A percentile compares a stretch with the other conserved stretches of the same genome.
Conservation (phyloP, 1,140 invertebrate species). For the Zeugodacus cucurbitae region DNA sequence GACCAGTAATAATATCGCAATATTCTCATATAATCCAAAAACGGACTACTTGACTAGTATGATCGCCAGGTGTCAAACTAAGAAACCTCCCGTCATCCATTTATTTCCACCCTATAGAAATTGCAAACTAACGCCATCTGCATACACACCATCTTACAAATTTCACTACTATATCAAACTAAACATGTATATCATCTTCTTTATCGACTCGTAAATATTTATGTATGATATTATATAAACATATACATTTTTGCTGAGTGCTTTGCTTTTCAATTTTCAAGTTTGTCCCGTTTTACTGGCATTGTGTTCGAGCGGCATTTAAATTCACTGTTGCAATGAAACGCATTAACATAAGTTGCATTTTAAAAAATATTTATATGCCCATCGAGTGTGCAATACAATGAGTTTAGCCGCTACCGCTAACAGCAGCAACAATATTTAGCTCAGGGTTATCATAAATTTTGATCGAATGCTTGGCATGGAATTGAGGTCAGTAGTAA, state of each 20-base stretch:
- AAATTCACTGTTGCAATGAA: conserved; percentile 1
- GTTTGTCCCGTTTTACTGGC: not conserved
- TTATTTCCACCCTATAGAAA: no score
- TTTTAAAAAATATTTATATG: not conserved
- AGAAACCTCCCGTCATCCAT: no score
- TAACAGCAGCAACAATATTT: conserved; percentile 11
- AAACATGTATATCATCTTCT: conserved; percentile 5
- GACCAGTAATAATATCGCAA: no score
- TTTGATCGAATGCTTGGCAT: conserved; percentile 21
- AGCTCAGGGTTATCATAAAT: conserved; percentile 27
- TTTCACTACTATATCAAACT: not conserved
- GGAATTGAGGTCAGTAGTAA: conserved; percentile 4
- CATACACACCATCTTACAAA: not conserved
- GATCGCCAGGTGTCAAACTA: no score
- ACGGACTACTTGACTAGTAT: no score
- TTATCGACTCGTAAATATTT: not conserved
- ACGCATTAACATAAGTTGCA: conserved; percentile 4
- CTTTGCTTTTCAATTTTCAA: conserved; percentile 28
- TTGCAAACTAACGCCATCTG: not conserved
- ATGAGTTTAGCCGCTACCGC: not conserved
- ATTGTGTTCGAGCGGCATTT: not conserved
- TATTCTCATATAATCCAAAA: no score
- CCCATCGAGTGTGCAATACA: not conserved
- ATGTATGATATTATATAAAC: not conserved
- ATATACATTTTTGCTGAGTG: not conserved